Base-by-base conservation (phyloP, 1,140 invertebrate species). In the Phthorimaea operculella region DNA sequence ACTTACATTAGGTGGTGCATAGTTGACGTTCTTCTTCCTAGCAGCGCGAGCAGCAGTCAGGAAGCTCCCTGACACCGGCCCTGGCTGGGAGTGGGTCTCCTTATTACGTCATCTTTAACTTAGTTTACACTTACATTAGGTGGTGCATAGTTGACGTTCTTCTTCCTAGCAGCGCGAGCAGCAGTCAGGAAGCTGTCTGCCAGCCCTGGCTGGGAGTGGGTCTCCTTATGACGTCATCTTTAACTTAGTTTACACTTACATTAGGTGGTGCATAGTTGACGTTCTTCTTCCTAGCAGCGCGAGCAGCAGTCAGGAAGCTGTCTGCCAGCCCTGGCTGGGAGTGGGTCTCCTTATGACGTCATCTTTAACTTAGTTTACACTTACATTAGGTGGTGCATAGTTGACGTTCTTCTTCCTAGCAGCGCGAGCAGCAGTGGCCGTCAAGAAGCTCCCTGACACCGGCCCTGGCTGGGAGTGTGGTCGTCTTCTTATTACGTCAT, bases 401-500 rank as follows among this genome's bases (percentile, higher is more conserved):
- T 72, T 77, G 16, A 82, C 76, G 44, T 51, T 74, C 5, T 70
- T 64, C 11, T 64, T 64, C 0, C 76, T 66, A 0, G 70, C 71
- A 0, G 74, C 64, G 2, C 80, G 64, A 0, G 72, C 70, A 1
- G 73, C 72, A 5, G 68, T 72, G 8, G 80, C 77, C 0, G 79
- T 83, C 34, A 70, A 17, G 12, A 76, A 33, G 51, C 58, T 74
- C 4, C 80, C 80, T 0, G 75, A 66, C 1, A 65, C 53, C 0
- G 80, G 78, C 0, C 77, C 79, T 5, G 80, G 80, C 52, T 77
- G 74, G 0, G 80, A 83, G 77, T 79, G 73, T 4, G 80, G 73
- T 17, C 80, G 64, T 39, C 75, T 58, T 3, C 73, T 59, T 15
- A 52, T 67, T 5, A 59, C 52, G 5, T 39, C 15, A 0, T 75